Conservation (phyloP, 1,140 invertebrate species). For the Chlorops oryzae region DNA sequence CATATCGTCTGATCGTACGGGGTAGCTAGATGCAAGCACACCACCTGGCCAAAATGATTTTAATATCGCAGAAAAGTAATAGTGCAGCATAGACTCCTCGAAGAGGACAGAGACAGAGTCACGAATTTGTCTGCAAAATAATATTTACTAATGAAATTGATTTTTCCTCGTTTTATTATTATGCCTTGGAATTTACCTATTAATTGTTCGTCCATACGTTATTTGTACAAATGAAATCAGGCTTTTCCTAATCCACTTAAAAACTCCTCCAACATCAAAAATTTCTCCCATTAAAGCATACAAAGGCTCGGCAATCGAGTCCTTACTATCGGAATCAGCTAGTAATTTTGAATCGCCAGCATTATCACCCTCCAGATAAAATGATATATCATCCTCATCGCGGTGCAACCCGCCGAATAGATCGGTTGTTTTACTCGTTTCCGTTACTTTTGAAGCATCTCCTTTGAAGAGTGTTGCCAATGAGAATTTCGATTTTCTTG, state of each 20-base stretch:
- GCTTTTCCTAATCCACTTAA: constrained; percentile 78
- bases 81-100: constrained; percentile 84
- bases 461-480: constrained; percentile 80
- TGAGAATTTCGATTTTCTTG: constrained; percentile 78
- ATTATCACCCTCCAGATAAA: constrained; percentile 59
- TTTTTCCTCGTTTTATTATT: not conserved
- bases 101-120: constrained; percentile 82
- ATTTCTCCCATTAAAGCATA: constrained; percentile 80
- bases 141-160: not conserved
- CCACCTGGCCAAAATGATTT: constrained; percentile 87
- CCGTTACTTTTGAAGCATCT: constrained; percentile 48
- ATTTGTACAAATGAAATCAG: constrained; percentile 89
- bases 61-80: constrained; percentile 74
- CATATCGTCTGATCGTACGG: constrained; percentile 61
- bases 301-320: constrained; percentile 81
- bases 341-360: constrained; percentile 48
- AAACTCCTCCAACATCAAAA: constrained; percentile 82
- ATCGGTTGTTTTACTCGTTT: constrained; percentile 30
- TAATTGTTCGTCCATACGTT: constrained; percentile 84
- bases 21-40: constrained; percentile 53
- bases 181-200: constrained; percentile 58
- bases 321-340: constrained; percentile 59
- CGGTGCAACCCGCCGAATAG: constrained; percentile 45
- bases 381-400: constrained; percentile 66
- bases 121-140: constrained; percentile 67